Evolutionary conservation across 2,888 invertebrate species (phyloP), one percentile per base, ranked within the genome.

Genomic region (Lasioglossum leucozonium): DNA sequence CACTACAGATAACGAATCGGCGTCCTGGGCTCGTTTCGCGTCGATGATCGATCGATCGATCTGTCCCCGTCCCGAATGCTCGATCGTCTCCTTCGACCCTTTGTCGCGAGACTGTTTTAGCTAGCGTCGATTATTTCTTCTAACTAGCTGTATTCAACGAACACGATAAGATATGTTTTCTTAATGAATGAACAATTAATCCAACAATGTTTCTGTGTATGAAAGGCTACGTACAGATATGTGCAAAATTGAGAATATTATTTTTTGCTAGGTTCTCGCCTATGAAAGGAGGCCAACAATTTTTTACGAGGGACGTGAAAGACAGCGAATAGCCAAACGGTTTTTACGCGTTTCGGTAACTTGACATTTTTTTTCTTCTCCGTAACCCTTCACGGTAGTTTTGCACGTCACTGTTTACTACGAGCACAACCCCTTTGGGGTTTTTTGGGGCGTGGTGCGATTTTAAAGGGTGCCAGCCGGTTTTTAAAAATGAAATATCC

Each of bases 351-450:
- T 85, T 74, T 75, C 69, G 40, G 40, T 26, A 47, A 58, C 77
- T 77, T 55, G 71, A 51, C 69, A 72, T 79, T 69, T 77, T 88
- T 82, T 67, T 81, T 55, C n/a, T n/a, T n/a, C n/a, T n/a, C n/a
- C 67, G 34, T 37, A 34, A 40, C 47, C 37, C 71, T 78, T 47
- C 40, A 34, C 2, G n/a, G 77, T 58, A 90, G 82, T 91, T 87
- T 89, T 83, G 87, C 89, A n/a, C 82, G 89, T 92, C 92, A 92
- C 87, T 93, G 91, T 93, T 92, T 92, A 91, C 88, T 71, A 77
- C 85, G 74, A 82, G 71, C 22, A 30, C 72, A 73, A 87, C 82
- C 86, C 89, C 81, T 87, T 84, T 81, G 42, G 76, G 71, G 55
- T 65, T 69, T n/a, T 77, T 62, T 69, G 65, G 83, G 90, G 91